Conservation (phyloP, 2,797 vertebrate species). For the Intellagama lesueurii region DNA sequence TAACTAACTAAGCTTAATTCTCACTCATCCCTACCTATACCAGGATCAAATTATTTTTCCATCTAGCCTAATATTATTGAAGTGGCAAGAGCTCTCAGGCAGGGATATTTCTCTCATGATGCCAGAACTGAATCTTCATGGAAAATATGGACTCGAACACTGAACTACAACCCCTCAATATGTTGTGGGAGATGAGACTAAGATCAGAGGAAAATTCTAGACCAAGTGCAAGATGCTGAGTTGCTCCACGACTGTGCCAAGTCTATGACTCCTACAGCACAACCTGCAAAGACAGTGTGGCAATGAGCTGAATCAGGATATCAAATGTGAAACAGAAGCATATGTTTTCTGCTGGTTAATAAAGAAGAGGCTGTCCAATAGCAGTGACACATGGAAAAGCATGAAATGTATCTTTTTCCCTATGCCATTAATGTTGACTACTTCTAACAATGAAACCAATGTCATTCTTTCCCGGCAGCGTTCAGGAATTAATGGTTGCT, state of each 20-base stretch:
- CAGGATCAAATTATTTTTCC: too few relatives aligned
- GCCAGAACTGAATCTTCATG: too few relatives aligned
- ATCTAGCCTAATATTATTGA: background rate
- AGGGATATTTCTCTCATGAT: background rate
- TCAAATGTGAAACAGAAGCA: background rate
- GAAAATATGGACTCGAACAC: background rate
- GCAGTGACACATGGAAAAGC: background rate
- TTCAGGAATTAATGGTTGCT: slow-evolving; percentile 25
- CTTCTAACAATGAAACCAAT: slow-evolving; percentile 20
- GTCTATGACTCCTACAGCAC: background rate
- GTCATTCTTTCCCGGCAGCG: slow-evolving; percentile 11
- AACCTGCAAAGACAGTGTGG: background rate
- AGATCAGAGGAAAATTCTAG: background rate
- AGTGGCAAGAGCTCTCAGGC: background rate
- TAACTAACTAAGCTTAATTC: background rate
- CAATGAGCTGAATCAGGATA: background rate
- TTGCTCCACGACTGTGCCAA: background rate
- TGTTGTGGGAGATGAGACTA: too few relatives aligned
- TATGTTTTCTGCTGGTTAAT: background rate
- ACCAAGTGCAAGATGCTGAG: background rate
- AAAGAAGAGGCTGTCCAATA: slow-evolving; percentile 33
- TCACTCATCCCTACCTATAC: background rate
- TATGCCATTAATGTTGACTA: slow-evolving; percentile 21
- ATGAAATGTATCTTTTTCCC: background rate
- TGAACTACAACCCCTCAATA: background rate